phyloP scores from a whole-genome alignment of 1,140 invertebrate species.

The Eupeodes corollae region DNA sequence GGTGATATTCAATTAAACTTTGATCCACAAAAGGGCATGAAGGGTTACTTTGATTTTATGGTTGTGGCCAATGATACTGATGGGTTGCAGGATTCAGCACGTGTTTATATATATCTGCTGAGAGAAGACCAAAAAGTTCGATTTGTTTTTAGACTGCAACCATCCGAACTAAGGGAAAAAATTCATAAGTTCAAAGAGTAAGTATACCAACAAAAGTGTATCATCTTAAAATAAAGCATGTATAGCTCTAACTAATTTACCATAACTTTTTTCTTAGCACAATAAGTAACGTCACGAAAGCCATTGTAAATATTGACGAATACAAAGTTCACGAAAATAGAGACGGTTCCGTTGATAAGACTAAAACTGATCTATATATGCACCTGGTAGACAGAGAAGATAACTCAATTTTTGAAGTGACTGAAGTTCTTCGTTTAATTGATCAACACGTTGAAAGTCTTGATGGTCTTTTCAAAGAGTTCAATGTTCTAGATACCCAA shows the following conservation, averaged over 20 bases:
- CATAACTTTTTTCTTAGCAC: constrained; percentile 44
- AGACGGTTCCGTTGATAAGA: constrained; percentile 85
- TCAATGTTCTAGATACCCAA: constrained; percentile 80
- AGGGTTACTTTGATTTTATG: constrained; percentile 92
- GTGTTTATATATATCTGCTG: constrained; percentile 82
- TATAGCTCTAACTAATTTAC: too few species aligned
- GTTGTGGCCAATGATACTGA: constrained; percentile 75
- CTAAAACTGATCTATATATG: constrained; percentile 85
- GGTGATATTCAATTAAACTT: constrained; percentile 83
- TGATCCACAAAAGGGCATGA: constrained; percentile 91
- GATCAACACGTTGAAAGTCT: constrained; percentile 85
- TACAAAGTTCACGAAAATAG: constrained; percentile 85
- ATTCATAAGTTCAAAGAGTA: constrained; percentile 72
- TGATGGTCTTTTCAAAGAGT: constrained; percentile 81
- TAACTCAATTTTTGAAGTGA: constrained; percentile 82
- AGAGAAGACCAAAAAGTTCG: constrained; percentile 86
- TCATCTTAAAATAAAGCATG: too few species aligned
- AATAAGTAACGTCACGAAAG: constrained; percentile 72
- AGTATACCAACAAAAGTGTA: constrained; percentile 24
- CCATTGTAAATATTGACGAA: constrained; percentile 88
- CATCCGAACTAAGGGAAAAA: constrained; percentile 68
- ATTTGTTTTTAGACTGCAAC: constrained; percentile 81
- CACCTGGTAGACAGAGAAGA: constrained; percentile 83
- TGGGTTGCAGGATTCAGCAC: constrained; percentile 63
- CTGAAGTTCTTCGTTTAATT: constrained; percentile 69